phyloP scores from a whole-genome alignment of 2,797 vertebrate species.

The Lateolabrax maculatus region DNA sequence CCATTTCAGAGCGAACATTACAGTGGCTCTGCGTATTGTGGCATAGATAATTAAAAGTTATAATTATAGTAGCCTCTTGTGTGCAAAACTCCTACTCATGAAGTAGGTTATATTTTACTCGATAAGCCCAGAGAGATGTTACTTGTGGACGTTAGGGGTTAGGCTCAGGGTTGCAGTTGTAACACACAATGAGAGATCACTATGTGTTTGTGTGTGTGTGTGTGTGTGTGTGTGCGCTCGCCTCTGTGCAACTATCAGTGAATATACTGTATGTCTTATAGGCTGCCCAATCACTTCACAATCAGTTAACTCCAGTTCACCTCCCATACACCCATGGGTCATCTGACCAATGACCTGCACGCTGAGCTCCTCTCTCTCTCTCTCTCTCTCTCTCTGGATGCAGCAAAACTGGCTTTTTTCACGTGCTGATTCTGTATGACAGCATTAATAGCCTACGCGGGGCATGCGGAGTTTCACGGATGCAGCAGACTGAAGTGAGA shows the following conservation, averaged over 20 bases:
- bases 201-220: neutral
- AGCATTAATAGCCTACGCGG: conserved; percentile 38
- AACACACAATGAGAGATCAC: neutral
- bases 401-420: conserved; percentile 14
- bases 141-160: conserved; percentile 4
- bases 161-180: conserved; percentile 3
- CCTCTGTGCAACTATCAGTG: conserved; percentile 15
- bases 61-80: conserved; percentile 1
- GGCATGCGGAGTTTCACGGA: conserved; percentile 48
- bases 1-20: conserved; percentile 3
- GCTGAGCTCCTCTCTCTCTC: neutral
- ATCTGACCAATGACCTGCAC: conserved; percentile 21
- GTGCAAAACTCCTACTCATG: neutral
- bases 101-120: conserved; percentile 8
- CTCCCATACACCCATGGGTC: conserved; percentile 10
- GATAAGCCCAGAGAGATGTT: conserved; percentile 1
- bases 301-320: conserved; percentile 5
- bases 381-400: neutral
- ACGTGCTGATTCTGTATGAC: conserved; percentile 51
- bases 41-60: conserved; percentile 15
- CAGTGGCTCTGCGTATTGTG: neutral
- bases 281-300: conserved; percentile 1
- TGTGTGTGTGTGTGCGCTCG: neutral
- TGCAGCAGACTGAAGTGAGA: conserved; percentile 42
- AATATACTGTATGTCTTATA: neutral